Evolutionary conservation across 1,140 invertebrate species (phyloP), one percentile per base, ranked within the genome.

Genomic region (Megathymus violae): DNA sequence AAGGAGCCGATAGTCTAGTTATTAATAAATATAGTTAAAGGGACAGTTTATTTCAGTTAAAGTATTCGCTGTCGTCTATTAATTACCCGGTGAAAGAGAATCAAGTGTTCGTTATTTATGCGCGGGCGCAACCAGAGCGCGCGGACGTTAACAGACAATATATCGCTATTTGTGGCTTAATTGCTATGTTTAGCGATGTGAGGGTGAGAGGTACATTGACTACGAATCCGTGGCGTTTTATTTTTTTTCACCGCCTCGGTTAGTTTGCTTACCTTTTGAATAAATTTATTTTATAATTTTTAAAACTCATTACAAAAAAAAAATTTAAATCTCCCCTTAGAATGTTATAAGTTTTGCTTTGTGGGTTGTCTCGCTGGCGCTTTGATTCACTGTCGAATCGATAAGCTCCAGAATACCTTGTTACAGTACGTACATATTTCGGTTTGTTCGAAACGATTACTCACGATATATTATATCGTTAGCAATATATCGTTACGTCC

Each of bases 101-200:
- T 40, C 17, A 25, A 6, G 46, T 14, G 46, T 58, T 56, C 22
- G 54, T 68, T 68, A 68, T 68, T 63, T 63, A 68, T 68, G 66
- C 54, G 61, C 54, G 15, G 27, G 61, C 59, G 66, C 62, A 63
- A 36, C 48, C 31, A 36, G 36, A 36, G 36, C 48, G 64, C 15
- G 50, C 50, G 61, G 46, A 66, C 64, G 61, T 67, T 67, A 67
- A 58, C 46, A 64, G 64, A 46, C 64, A 67, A 67, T 67, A 19
- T 52, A 51, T 61, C 36, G 60, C 64, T 56, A 62, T 64, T 46
- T 58, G 56, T 61, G 59, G 22, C 51, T 67, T 67, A 67, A 67
- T 67, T 54, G 64, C 22, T 62, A 38, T 67, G 31, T 47, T 25
- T 13, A 11, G 13, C 36, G 10, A 7, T 47, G 44, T 25, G 44